Evolutionary conservation across 2,113 vertebrate species (phyloP).

Genomic region (Indicator maculatus): DNA sequence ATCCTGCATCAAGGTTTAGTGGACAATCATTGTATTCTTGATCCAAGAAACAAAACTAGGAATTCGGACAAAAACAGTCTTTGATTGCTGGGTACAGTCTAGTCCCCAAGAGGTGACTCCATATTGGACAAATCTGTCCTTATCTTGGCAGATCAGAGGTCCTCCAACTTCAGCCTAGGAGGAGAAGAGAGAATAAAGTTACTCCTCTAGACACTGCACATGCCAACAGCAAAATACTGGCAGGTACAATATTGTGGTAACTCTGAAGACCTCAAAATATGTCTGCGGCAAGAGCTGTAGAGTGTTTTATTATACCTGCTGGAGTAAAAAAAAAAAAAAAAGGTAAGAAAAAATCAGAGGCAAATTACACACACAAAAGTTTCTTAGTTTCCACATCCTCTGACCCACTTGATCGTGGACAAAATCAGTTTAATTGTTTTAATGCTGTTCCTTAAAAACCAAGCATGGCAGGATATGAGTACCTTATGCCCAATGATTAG

Average conservation of each 20-base stretch:
- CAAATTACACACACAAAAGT: not conserved
- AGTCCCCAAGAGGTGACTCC: constrained; percentile 90
- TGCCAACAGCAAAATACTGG: not conserved
- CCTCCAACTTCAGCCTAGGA: constrained; percentile 89
- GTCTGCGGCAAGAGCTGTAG: not conserved
- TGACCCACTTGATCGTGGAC: not conserved
- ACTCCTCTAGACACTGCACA: not conserved
- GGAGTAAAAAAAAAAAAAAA: not conserved
- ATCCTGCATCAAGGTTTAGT: constrained; percentile 2
- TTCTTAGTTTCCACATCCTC: not conserved
- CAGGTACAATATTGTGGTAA: not conserved
- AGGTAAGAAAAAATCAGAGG: not conserved
- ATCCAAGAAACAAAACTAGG: constrained; percentile 86
- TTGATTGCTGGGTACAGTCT: constrained; percentile 85
- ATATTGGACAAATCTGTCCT: constrained; percentile 83
- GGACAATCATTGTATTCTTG: constrained; percentile 61
- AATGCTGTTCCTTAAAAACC: not conserved
- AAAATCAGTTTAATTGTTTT: not conserved
- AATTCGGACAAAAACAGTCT: constrained; percentile 84
- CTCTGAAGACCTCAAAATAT: not conserved
- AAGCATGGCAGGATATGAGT: not conserved
- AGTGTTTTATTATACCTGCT: not conserved
- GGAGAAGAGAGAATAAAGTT: not conserved
- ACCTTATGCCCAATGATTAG: not conserved
- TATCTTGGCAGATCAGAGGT: constrained; percentile 82